Evolutionary conservation across 2,113 vertebrate species (phyloP).

Genomic region (Zapus hudsonius): DNA sequence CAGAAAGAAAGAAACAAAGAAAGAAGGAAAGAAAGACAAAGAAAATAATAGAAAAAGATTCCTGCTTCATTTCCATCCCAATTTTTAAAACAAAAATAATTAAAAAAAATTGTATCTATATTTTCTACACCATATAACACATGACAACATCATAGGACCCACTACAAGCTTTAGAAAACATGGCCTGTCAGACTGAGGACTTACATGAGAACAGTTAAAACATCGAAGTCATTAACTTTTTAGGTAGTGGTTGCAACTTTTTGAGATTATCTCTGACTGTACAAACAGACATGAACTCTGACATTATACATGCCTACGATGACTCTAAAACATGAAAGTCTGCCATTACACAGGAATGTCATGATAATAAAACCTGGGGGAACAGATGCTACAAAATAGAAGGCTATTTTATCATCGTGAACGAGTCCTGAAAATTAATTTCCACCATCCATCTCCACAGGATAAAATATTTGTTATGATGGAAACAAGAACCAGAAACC

Average conservation of each 20-base stretch:
- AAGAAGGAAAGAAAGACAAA: not conserved
- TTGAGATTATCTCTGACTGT: constrained; percentile 34
- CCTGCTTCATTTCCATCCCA: too few relatives aligned
- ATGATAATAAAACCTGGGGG: constrained; percentile 55
- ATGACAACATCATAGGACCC: not conserved
- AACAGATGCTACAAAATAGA: constrained; percentile 32
- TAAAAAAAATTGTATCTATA: not conserved
- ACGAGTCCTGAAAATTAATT: constrained; percentile 59
- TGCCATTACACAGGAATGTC: constrained; percentile 16
- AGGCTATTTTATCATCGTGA: constrained; percentile 53
- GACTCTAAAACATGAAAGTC: constrained; percentile 23
- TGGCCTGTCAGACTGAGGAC: not conserved
- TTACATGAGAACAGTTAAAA: not conserved
- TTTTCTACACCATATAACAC: not conserved
- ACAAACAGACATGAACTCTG: constrained; percentile 31
- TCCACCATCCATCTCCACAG: constrained; percentile 31
- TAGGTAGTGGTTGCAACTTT: not conserved
- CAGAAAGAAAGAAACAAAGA: too few relatives aligned
- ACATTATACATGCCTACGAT: constrained; percentile 36
- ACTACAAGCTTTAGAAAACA: not conserved
- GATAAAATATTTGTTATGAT: constrained; percentile 69
- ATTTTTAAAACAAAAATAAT: not conserved
- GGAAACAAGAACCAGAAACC: constrained; percentile 47
- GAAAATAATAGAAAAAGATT: not conserved
- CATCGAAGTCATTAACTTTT: not conserved